Conservation (phyloP, 2,113 vertebrate species). For the Notothenia coriiceps region DNA sequence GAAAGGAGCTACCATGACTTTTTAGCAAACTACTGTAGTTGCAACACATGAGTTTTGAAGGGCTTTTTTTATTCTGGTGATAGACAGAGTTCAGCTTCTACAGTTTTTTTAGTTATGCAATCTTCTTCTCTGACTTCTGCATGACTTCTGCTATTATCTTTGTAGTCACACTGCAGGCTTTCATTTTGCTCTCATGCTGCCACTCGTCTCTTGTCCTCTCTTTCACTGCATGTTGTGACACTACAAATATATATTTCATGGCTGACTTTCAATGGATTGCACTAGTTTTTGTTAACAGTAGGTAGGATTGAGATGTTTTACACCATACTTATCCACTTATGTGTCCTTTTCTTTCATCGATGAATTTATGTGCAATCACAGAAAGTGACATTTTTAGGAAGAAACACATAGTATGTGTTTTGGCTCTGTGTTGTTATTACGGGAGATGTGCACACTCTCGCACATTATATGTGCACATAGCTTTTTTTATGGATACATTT, state of each 20-base stretch:
- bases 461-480: too few species aligned
- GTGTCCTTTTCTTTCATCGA: not conserved
- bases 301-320: not conserved
- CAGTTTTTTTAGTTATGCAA: conserved; percentile 41
- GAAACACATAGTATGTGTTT: conserved; percentile 15
- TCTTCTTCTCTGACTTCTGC: conserved; percentile 51
- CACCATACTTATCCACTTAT: not conserved
- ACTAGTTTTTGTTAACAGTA: conserved; percentile 7
- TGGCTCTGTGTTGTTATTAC: conserved; percentile 9
- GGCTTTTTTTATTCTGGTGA: conserved; percentile 26
- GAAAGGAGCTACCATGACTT: not conserved
- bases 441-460: not conserved
- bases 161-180: conserved; percentile 40
- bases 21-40: not conserved
- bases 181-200: conserved; percentile 12
- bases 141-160: conserved; percentile 50
- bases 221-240: conserved; percentile 53
- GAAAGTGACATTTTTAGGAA: not conserved
- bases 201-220: not conserved
- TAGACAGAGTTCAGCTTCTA: conserved; percentile 14
- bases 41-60: not conserved
- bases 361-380: not conserved
- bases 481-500: too few species aligned
- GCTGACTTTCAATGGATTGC: conserved; percentile 22
- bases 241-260: conserved; percentile 37